Evolutionary conservation across 2,888 invertebrate genomes (phyloP).

Genomic region (Pristionchus exspectatus): DNA sequence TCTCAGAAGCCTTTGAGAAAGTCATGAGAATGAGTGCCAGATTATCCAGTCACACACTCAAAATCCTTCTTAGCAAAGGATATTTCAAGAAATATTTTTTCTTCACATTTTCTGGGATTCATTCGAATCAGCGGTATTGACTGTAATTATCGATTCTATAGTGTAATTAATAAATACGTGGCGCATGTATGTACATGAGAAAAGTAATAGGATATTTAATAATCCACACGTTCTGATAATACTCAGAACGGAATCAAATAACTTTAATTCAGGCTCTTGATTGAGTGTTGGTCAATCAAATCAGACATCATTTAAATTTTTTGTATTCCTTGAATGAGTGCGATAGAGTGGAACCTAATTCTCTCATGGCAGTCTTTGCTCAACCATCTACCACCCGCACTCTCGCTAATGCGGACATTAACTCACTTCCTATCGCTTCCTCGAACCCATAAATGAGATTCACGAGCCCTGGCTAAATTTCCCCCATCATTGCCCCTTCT

Average conservation of each 20-base stretch:
- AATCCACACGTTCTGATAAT: too few relatives aligned
- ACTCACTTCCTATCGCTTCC: background rate
- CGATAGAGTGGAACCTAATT: background rate
- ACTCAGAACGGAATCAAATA: too few relatives aligned
- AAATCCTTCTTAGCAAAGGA: background rate
- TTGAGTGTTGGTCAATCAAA: background rate
- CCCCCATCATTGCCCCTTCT: background rate
- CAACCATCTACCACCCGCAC: background rate
- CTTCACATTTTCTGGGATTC: background rate
- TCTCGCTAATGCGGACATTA: constrained; percentile 21
- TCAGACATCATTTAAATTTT: background rate
- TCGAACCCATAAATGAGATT: constrained; percentile 27
- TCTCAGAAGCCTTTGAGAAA: background rate
- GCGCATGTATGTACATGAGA: too few relatives aligned
- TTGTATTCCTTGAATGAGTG: background rate
- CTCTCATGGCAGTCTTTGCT: background rate
- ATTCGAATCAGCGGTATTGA: background rate
- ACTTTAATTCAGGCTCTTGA: background rate
- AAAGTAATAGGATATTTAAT: too few relatives aligned
- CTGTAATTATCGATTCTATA: too few relatives aligned
- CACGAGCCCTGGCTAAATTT: background rate
- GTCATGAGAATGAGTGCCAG: constrained; percentile 33
- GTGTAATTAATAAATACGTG: too few relatives aligned
- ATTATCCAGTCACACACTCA: background rate
- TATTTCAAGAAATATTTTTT: background rate